Conservation (phyloP, 2,888 invertebrate genomes). For the Sarcophaga carnaria region DNA sequence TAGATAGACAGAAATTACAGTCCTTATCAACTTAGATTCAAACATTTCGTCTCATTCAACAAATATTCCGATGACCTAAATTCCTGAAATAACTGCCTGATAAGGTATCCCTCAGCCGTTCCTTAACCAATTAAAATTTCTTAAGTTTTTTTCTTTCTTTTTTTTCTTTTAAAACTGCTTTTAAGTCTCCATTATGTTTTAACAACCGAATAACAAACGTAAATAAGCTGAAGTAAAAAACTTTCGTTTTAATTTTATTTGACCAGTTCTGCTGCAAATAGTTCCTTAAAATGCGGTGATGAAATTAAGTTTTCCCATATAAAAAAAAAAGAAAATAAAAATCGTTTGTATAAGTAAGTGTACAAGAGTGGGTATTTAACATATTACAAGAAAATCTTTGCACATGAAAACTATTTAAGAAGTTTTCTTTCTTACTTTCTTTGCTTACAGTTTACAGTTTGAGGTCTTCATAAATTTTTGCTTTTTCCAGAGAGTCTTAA, state of each 20-base stretch:
- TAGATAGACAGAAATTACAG: too few relatives aligned
- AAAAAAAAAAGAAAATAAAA: neutral
- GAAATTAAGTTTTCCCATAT: too few relatives aligned
- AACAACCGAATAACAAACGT: neutral
- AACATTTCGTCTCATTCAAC: too few relatives aligned
- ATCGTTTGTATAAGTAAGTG: neutral
- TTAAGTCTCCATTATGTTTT: neutral
- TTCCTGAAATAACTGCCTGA: too few relatives aligned
- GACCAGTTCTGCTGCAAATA: neutral
- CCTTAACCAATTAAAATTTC: neutral
- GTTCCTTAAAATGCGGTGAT: neutral
- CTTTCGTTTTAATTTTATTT: constrained; percentile 3
- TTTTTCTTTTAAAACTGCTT: neutral
- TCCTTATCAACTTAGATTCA: too few relatives aligned
- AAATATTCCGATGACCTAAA: too few relatives aligned
- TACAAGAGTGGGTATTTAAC: neutral
- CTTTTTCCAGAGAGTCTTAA: too few relatives aligned
- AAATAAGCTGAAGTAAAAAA: neutral
- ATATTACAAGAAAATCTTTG: neutral
- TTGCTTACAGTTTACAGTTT: too few relatives aligned
- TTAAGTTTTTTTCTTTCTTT: neutral
- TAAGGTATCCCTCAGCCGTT: too few relatives aligned
- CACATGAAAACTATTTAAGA: neutral
- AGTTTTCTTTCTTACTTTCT: too few relatives aligned
- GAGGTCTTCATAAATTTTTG: too few relatives aligned